Base-by-base conservation (phyloP, 2,888 invertebrate genomes). In the Mycalesis mineus region DNA sequence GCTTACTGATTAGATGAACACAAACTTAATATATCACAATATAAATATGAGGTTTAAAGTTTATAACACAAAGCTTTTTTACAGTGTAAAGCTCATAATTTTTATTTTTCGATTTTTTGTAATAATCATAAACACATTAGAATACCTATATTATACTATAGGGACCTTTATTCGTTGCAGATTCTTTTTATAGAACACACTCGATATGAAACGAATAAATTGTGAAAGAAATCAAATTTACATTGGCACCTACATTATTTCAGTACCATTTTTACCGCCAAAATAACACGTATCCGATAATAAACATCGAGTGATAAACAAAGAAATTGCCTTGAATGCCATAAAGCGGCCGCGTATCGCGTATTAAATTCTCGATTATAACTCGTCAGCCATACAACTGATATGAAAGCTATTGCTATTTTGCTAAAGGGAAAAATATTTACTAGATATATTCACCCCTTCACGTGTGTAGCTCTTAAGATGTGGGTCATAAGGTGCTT, bases 341-440 rank as follows among this genome's bases (percentile, higher is more conserved):
- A 79, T 82, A 78, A 80, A 82, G 68, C 65, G 70, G 65, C 70
- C 69, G 71, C 69, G 75, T 78, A 58, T 82, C 80, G 77, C 78
- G 75, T 75, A 67, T 68, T 66, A 69, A 84, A 80, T 82, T 80
- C 71, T 72, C 80, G 83, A 83, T 83, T 76, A 77, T 78, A 77
- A 75, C 77, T 75, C 71, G 68, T 63, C 61, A 64, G 63, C 61
- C 69, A 65, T 68, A 71, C 68, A 62, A 66, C 69, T 72, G 77
- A 78, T 82, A 77, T 67, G 44, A 63, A 22, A 73, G 72, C 76
- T 78, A 79, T 80, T 75, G 75, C 73, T 69, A 65, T 68, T 77
- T 77, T 72, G 67, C 65, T 68, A 70, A 71, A 68, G 71, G 61
- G 45, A 62, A 59, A 61, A 57, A 62, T 62, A 52, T 60, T 57